Percentiles rank a stretch among this genome's conserved stretches.
Conservation (phyloP, 1,140 invertebrate genomes). For the Hylaeus anthracinus region DNA sequence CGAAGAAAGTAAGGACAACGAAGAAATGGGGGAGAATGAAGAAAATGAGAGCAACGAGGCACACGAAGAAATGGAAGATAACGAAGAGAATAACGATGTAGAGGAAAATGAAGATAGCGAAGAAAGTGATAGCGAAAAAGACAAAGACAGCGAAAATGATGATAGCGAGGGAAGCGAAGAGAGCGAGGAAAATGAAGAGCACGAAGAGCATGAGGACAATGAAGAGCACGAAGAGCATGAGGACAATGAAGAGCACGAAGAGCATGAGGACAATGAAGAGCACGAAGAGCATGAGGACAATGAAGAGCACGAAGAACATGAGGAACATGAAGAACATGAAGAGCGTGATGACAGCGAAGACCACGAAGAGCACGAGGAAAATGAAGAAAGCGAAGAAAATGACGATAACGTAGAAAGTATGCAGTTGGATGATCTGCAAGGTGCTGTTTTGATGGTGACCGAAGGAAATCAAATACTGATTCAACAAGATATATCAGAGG, state of each 20-base stretch:
- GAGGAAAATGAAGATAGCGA: slow-evolving; percentile 56
- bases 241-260: background rate
- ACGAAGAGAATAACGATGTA: slow-evolving; percentile 46
- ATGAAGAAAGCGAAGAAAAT: slow-evolving; percentile 48
- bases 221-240: slow-evolving; percentile 50
- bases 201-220: slow-evolving; percentile 50
- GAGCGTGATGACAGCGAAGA: slow-evolving; percentile 17
- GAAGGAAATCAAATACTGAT: slow-evolving; percentile 79
- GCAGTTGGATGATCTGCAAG: slow-evolving; percentile 67
- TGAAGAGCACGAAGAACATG: background rate
- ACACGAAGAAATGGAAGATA: slow-evolving; percentile 27
- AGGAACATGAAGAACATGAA: slow-evolving; percentile 28
- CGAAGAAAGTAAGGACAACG: slow-evolving; percentile 31
- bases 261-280: background rate
- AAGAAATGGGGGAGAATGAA: slow-evolving; percentile 50
- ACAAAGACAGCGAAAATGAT: slow-evolving; percentile 16
- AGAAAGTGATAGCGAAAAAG: slow-evolving; percentile 32
- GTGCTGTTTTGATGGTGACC: slow-evolving; percentile 76
- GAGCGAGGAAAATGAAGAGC: slow-evolving; percentile 48
- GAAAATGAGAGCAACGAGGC: slow-evolving; percentile 42
- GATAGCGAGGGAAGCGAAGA: slow-evolving; percentile 36
- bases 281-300: background rate
- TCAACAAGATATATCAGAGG: slow-evolving; percentile 68
- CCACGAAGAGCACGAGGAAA: slow-evolving; percentile 6
- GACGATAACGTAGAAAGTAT: slow-evolving; percentile 54